Base-by-base conservation (phyloP, 2,797 vertebrate species). In the Yasuhikotakia modesta region DNA sequence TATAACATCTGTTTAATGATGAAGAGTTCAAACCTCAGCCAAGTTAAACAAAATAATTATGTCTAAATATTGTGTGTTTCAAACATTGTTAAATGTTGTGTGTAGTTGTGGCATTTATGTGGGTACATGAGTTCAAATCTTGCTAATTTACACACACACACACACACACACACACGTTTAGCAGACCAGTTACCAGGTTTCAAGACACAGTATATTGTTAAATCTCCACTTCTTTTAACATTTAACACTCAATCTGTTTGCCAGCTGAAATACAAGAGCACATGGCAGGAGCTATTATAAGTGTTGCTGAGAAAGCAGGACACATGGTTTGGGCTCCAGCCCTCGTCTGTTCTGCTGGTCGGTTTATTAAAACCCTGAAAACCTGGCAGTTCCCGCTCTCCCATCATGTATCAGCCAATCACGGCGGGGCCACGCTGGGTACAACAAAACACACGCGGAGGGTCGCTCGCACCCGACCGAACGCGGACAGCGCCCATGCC, bases 351-450 rank as follows among this genome's bases (percentile, higher is more conserved):
- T 67, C 71, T 66, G 46, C 67, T 78, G 12, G 39, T 74, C 61
- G 53, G 70, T 78, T 75, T 61, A 75, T 82, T 77, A 74, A 71
- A 75, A 65, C 53, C 74, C 78, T 78, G 71, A 78, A 66, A 78
- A 78, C 71, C 66, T 84, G 80, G 73, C 80, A 82, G 70, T 66
- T 53, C 70, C 73, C 69, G 10, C 71, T 73, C 35, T 83, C n/a
- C 85, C 90, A 89, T 89, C 89, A 87, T 89, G 88, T 85, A 79
- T 85, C 85, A 16, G 87, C 81, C 87, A 83, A 76, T 70, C 64
- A 63, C 75, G 81, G 87, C 88, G 85, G 81, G 79, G 81, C 80
- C n/a, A 80, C 57, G 84, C 81, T 43, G 90, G 87, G 89, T 86
- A 76, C 55, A 73, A 76, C 86, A 86, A 87, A 78, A 88, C 70